Percentiles rank a stretch among this genome's conserved stretches.
phyloP scores from a whole-genome alignment of 1,140 invertebrate genomes.

The Bilobella aurantiaca region DNA sequence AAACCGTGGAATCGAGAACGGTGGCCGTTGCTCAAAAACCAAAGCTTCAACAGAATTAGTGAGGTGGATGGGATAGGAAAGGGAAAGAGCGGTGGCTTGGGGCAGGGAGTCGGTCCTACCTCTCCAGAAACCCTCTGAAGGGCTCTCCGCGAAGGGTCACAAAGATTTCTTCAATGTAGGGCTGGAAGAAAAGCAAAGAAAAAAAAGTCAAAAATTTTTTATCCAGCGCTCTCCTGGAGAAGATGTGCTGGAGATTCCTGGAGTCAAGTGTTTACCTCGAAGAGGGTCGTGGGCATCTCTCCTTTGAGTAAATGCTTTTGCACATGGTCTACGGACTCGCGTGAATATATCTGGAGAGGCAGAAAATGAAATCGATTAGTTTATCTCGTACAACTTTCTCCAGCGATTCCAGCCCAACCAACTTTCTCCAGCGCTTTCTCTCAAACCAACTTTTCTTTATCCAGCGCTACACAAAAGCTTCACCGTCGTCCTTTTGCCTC shows the following conservation, averaged over 20 bases:
- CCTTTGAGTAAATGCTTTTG: slow-evolving; percentile 96
- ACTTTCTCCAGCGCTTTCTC: neutral
- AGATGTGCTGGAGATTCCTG: slow-evolving; percentile 18
- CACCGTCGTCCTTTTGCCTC: neutral
- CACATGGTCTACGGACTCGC: slow-evolving; percentile 90
- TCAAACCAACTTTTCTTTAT: no score
- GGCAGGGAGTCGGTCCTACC: no score
- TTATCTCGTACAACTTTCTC: no score
- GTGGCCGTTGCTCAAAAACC: no score
- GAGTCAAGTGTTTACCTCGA: slow-evolving; percentile 63
- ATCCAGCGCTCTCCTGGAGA: neutral
- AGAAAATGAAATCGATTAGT: slow-evolving; percentile 24
- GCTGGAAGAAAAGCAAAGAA: slow-evolving; percentile 53
- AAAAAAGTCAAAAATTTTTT: slow-evolving; percentile 6
- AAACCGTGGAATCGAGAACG: no score
- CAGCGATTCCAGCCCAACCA: no score
- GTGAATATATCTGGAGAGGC: slow-evolving; percentile 81
- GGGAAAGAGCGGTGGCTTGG: no score
- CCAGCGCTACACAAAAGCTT: no score
- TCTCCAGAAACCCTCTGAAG: slow-evolving; percentile 95
- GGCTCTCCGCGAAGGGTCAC: slow-evolving; percentile 89
- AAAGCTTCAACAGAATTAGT: no score
- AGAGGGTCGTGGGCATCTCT: slow-evolving; percentile 90
- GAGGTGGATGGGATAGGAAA: no score
- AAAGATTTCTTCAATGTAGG: slow-evolving; percentile 98